phyloP scores from a whole-genome alignment of 2,113 vertebrate genomes.

The Etheostoma spectabile region DNA sequence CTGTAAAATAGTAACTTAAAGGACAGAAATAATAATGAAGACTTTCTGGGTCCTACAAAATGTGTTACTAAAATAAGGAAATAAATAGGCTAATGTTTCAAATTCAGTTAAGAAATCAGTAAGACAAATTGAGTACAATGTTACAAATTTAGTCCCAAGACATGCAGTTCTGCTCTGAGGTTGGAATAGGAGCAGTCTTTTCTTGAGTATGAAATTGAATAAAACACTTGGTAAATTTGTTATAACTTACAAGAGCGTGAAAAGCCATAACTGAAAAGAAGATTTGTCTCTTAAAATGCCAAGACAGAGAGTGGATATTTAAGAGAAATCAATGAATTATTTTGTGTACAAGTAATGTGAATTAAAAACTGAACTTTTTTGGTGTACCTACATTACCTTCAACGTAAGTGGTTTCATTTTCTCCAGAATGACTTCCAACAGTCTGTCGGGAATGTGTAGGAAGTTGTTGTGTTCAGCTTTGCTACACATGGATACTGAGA shows the following conservation, averaged over 20 bases:
- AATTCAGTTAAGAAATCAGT: no score
- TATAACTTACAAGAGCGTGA: background rate
- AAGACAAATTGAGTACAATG: no score
- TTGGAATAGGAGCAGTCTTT: constrained; percentile 1
- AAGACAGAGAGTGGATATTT: background rate
- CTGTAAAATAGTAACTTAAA: no score
- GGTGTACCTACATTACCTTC: background rate
- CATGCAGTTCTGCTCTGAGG: no score
- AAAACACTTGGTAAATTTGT: background rate
- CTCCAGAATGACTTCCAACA: background rate
- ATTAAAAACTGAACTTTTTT: background rate
- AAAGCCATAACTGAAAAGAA: background rate
- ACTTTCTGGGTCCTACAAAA: no score
- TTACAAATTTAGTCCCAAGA: no score
- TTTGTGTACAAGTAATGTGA: background rate
- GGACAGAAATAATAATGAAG: no score
- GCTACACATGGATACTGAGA: background rate
- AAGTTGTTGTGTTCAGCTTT: constrained; percentile 7
- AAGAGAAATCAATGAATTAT: background rate
- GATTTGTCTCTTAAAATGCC: background rate
- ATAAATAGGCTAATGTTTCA: no score
- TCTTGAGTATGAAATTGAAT: background rate
- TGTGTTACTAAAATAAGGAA: no score
- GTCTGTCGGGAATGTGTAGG: background rate
- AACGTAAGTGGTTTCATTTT: background rate